Conservation (phyloP, 2,113 vertebrate species). For the Odobenus rosmarus region DNA sequence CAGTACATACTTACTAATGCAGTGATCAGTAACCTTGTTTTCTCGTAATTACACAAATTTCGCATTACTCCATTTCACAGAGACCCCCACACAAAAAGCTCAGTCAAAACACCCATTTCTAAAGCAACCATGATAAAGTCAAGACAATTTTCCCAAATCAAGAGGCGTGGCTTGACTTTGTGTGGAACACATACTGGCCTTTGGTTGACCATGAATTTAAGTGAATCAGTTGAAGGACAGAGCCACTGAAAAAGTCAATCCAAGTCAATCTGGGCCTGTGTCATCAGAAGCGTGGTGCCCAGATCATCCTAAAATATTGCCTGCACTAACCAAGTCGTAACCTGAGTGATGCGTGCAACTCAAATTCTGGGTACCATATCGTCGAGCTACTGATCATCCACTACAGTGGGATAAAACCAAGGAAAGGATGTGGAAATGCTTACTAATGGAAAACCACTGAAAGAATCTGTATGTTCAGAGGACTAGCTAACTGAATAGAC, state of each 20-base stretch:
- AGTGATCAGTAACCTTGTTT: not conserved
- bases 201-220: not conserved
- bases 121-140: not conserved
- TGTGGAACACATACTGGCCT: not conserved
- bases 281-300: not conserved
- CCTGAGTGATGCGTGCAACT: not conserved
- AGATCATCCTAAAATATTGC: not conserved
- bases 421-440: not conserved
- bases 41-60: not conserved
- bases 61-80: not conserved
- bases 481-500: not conserved
- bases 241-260: not conserved
- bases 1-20: not conserved
- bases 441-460: not conserved
- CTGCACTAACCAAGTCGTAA: not conserved
- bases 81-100: not conserved
- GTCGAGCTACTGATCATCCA: not conserved
- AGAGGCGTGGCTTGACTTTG: not conserved
- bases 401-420: not conserved
- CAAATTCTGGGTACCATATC: not conserved
- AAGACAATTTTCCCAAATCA: not conserved
- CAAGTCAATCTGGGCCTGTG: not conserved
- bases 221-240: not conserved
- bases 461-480: not conserved
- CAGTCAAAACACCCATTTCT: not conserved